Base-by-base conservation (phyloP, 2,113 vertebrate genomes). In the Chaetura pelagica region DNA sequence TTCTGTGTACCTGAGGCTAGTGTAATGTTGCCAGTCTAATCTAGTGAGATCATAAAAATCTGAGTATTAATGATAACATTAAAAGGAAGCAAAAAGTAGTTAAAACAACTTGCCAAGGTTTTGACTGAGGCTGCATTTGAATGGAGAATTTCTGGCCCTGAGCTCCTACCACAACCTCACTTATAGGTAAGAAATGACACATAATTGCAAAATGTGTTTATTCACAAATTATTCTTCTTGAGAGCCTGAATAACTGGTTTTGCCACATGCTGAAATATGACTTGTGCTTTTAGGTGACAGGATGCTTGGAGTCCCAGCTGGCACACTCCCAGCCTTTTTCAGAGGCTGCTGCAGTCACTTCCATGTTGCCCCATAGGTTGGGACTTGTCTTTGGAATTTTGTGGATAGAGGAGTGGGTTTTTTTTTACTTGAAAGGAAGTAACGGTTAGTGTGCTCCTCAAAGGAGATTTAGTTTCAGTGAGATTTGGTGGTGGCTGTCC, bases 241-340 rank as follows among this genome's bases (percentile, higher is more conserved):
- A 51, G 21, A 95, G 69, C 73, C 52, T 63, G 63, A 77, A 22
- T 38, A 71, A 58, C 76, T 74, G 79, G 38, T 77, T 93, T 72
- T 88, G 64, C 30, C 15, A 27, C 12, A 12, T 17, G 1, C 6
- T 32, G 74, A 74, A 71, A 40, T 16, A 9, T 22, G 29, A 11
- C 29, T 80, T 48, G 59, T 80, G 35, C 34, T 94, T 52, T 67
- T 72, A n/a, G 79, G 79, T 80, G 87, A 48, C 55, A 76, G 67
- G 72, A n/a, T 83, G 55, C 48, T 83, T 74, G 34, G 59, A 62
- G 57, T 40, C 55, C 51, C 55, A 83, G 29, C 59, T 90, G 71
- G 22, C 26, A 52, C 4, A 0, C 11, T 90, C 16, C 23, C 0
- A 52, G 26, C 17, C 12, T 14, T 75, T 61, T 68, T 58, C 42